Percentiles rank a stretch among this genome's conserved stretches.
Evolutionary conservation across 2,888 invertebrate species (phyloP).

Genomic region (Eupithecia dodoneata): DNA sequence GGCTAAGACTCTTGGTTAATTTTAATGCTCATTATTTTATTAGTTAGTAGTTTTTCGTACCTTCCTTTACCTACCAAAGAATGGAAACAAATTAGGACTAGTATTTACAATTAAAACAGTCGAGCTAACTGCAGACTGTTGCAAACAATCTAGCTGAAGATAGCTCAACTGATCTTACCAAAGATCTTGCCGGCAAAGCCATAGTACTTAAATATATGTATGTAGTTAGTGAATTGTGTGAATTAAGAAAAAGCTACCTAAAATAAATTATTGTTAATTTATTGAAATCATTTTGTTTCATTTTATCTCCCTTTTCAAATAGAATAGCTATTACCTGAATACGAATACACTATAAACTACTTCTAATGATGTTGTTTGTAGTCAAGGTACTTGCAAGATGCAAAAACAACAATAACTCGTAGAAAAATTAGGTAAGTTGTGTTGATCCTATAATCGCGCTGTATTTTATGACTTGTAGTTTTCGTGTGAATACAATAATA

Average conservation of each 20-base stretch:
- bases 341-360: not conserved
- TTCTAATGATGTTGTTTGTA: not conserved
- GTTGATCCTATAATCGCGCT: not conserved
- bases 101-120: not conserved
- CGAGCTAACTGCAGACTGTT: not conserved
- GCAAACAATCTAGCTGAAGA: not conserved
- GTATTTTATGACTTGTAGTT: not conserved
- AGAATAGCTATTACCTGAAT: not conserved
- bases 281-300: not conserved
- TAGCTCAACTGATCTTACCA: conserved; percentile 9
- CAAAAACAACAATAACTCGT: not conserved
- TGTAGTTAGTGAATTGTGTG: conserved; percentile 13
- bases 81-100: not conserved
- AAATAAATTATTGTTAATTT: not conserved
- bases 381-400: not conserved
- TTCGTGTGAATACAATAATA: not conserved
- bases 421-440: not conserved
- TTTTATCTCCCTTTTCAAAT: not conserved
- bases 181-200: conserved; percentile 31
- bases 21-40: not conserved
- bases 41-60: not conserved
- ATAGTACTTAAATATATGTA: conserved; percentile 10
- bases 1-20: not conserved
- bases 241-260: conserved; percentile 15
- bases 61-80: not conserved